Conservation (phyloP, 2,113 vertebrate species). For the Irena cyanogastra region DNA sequence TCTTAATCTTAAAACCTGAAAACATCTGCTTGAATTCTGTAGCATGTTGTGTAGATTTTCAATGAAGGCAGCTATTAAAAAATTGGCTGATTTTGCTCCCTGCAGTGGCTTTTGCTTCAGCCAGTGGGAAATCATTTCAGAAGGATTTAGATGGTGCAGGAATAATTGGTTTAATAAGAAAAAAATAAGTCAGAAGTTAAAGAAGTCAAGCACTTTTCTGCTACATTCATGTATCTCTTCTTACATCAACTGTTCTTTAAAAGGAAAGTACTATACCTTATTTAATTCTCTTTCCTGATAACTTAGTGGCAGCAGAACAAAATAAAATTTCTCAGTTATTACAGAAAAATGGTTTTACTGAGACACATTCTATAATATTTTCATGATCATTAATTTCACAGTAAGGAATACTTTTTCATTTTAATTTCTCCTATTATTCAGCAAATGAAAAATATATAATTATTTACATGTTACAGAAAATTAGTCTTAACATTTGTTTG, state of each 20-base stretch:
- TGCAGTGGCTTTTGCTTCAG: neutral
- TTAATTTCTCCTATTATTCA: neutral
- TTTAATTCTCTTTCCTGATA: neutral
- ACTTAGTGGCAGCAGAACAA: neutral
- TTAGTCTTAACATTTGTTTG: neutral
- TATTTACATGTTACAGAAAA: neutral
- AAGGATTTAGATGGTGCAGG: neutral
- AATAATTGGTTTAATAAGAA: neutral
- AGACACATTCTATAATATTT: neutral
- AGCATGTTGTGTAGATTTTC: neutral
- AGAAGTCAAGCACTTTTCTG: neutral
- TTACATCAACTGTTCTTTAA: neutral
- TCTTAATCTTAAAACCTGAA: slow-evolving; percentile 1
- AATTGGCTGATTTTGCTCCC: neutral
- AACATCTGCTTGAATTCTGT: neutral
- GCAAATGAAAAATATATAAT: neutral
- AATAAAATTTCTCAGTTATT: neutral
- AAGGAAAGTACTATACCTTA: neutral
- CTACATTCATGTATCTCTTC: neutral
- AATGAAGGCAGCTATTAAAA: neutral
- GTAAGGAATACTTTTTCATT: neutral
- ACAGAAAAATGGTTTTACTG: neutral
- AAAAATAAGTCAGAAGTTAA: neutral
- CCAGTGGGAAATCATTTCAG: neutral
- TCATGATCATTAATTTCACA: neutral